A percentile compares a stretch with the other conserved stretches of the same genome.
phyloP scores from a whole-genome alignment of 2,113 vertebrate genomes.

The Rhipidura dahli region DNA sequence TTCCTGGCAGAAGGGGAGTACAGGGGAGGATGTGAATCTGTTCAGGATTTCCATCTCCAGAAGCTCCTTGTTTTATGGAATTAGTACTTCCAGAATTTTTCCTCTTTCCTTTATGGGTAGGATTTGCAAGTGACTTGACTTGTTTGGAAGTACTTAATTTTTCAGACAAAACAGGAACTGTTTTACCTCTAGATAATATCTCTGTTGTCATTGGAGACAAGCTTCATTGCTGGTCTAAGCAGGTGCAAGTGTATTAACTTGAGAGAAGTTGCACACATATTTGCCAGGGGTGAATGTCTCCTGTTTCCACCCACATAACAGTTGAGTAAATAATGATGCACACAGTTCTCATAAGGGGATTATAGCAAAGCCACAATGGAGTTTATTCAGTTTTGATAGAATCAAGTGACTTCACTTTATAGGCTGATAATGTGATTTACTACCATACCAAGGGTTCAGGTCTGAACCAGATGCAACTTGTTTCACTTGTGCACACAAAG shows the following conservation, averaged over 20 bases:
- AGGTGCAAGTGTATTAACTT: conserved; percentile 21
- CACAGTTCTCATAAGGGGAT: conserved; percentile 46
- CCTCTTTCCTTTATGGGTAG: neutral
- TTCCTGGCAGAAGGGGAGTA: neutral
- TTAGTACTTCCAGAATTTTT: neutral
- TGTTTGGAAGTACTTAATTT: conserved; percentile 28
- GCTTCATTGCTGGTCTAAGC: neutral
- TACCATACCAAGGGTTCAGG: neutral
- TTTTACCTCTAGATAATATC: conserved; percentile 35
- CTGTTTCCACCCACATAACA: conserved; percentile 51
- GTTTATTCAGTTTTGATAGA: conserved; percentile 62
- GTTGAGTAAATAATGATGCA: conserved; percentile 58
- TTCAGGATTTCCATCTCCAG: neutral
- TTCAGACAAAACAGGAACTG: conserved; percentile 34
- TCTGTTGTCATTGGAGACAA: conserved; percentile 11
- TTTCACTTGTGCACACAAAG: conserved; percentile 7
- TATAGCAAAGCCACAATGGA: conserved; percentile 38
- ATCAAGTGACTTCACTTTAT: conserved; percentile 42
- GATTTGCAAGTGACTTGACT: neutral
- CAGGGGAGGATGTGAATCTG: neutral
- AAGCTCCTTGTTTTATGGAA: neutral
- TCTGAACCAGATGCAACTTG: conserved; percentile 4
- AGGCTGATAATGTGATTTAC: conserved; percentile 41
- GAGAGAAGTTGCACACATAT: neutral
- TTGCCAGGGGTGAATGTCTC: conserved; percentile 33